Evolutionary conservation across 2,888 invertebrate species (phyloP), one percentile per base, ranked within the genome.

Genomic region (Orchesellides sinensis): DNA sequence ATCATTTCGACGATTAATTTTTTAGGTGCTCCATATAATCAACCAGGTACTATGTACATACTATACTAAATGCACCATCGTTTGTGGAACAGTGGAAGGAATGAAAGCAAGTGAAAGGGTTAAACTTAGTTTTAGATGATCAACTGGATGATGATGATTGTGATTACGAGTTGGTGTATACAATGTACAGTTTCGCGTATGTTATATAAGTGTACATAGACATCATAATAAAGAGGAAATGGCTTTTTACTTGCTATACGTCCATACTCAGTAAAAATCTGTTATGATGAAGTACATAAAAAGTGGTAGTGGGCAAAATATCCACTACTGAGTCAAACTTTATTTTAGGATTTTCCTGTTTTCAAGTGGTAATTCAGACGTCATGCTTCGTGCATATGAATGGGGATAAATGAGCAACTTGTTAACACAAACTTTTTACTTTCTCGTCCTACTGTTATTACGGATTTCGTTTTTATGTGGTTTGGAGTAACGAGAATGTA

Each of bases 361-460:
- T 59, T 68, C 68, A 56, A 75, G 75, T 54, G 66, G 54, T 56
- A 21, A 56, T 63, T 75, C 56, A 65, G 21, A 10, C 54, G 49
- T 21, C 19, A 75, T 75, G 77, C 47, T 63, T 25, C 52, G 17
- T 72, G 45, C 17, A 45, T 77, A 29, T 23, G 45, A 75, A 32
- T 45, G 25, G 21, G 14, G 32, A 12, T 17, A 68, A 77, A 77
- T 56, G 68, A 68, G 77, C 77, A 77, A 77, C 68, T 59, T 77
- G 68, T 77, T 75, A 56, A 27, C 56, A 27, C 56, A 75, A 6
- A 6, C 32, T 32, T 32, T 5, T 6, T 32, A 10, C 5, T 32
- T 10, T 6, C 32, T 10, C 32, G 32, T 32, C 5, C 6, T 32
- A 6, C 10, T 32, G 32, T 6, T 6, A 10, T 10, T 10, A 6